phyloP scores from a whole-genome alignment of 2,113 vertebrate genomes.

The Genyomyrus donnyi region DNA sequence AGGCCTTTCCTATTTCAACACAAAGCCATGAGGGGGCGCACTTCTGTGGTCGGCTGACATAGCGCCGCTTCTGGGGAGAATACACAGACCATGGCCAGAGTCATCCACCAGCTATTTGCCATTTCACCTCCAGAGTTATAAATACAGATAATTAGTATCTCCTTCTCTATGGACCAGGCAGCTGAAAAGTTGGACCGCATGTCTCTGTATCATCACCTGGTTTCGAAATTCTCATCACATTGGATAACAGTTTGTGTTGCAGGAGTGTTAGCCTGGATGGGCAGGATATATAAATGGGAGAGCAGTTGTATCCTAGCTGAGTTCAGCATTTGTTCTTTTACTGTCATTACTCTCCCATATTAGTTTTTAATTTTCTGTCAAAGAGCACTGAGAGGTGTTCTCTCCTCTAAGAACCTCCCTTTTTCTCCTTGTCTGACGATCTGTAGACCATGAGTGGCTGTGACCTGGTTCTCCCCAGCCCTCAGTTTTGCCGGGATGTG shows the following conservation, averaged over 20 bases:
- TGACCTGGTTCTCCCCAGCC: constrained; percentile 23
- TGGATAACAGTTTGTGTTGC: constrained; percentile 43
- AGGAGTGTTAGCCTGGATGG: constrained; percentile 44
- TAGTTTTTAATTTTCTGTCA: not conserved
- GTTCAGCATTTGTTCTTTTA: constrained; percentile 15
- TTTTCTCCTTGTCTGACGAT: not conserved
- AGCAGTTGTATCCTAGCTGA: constrained; percentile 23
- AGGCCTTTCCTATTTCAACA: not conserved
- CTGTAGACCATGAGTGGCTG: constrained; percentile 38
- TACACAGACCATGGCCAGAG: not conserved
- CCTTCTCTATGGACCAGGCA: constrained; percentile 27
- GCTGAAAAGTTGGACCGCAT: constrained; percentile 31
- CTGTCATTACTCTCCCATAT: constrained; percentile 9
- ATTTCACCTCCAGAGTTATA: constrained; percentile 52
- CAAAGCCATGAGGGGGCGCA: not conserved
- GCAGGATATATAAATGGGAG: constrained; percentile 48
- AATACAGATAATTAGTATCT: constrained; percentile 60
- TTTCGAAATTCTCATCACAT: constrained; percentile 40
- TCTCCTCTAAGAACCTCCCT: not conserved
- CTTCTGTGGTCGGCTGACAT: not conserved
- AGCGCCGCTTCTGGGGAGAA: not conserved
- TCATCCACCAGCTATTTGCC: constrained; percentile 54
- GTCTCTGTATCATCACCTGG: constrained; percentile 44
- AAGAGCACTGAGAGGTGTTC: not conserved
- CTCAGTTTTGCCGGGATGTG: constrained; percentile 21